Percentiles rank a stretch among this genome's conserved stretches.
Conservation (phyloP, 1,140 invertebrate species). For the Marisa cornuarietis region DNA sequence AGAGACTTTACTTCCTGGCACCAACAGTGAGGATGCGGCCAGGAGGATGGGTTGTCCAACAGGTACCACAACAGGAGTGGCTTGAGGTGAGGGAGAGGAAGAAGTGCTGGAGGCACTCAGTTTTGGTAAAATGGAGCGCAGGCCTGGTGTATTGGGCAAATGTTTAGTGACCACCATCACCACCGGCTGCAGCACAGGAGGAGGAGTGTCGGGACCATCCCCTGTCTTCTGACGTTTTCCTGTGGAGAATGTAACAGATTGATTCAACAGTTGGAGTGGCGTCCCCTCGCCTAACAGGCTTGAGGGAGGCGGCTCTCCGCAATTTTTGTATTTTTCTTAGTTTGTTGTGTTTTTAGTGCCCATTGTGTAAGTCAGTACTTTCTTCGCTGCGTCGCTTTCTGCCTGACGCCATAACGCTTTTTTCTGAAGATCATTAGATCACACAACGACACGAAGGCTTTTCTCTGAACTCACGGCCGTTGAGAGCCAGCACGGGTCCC, state of each 20-base stretch:
- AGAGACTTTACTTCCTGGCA: slow-evolving; percentile 17
- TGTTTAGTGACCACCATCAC: slow-evolving; percentile 34
- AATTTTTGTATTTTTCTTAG: no score
- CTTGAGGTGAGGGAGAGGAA: background rate
- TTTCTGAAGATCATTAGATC: no score
- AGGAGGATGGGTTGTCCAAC: slow-evolving; percentile 14
- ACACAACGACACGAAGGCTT: no score
- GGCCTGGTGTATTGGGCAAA: slow-evolving; percentile 17
- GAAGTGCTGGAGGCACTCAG: background rate
- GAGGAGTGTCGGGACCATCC: background rate
- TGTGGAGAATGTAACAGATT: background rate
- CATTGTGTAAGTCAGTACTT: no score
- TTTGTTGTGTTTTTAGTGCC: no score
- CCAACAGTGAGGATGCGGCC: slow-evolving; percentile 19
- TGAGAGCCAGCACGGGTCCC: no score
- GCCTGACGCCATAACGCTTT: no score
- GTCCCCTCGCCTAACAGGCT: no score
- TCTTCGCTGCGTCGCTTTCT: no score
- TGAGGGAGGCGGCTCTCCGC: no score
- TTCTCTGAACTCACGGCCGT: no score
- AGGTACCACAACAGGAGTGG: background rate
- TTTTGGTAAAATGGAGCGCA: slow-evolving; percentile 29
- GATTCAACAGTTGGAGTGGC: no score
- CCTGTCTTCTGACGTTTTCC: background rate
- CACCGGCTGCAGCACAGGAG: slow-evolving; percentile 25